phyloP scores from a whole-genome alignment of 2,797 vertebrate genomes.

The Melanotaenia maccullochi region DNA sequence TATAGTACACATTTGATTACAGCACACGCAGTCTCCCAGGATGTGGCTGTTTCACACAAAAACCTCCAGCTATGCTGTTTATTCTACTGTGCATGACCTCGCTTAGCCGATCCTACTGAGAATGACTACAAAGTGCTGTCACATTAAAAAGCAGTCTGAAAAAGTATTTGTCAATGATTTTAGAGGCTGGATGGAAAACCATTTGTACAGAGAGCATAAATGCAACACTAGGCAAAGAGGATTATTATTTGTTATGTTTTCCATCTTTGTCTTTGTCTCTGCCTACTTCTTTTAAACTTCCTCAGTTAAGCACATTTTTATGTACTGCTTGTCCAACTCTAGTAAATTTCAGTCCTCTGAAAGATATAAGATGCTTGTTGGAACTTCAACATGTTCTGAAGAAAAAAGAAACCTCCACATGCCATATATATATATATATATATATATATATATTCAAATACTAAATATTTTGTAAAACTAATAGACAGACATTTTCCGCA shows the following conservation, averaged over 20 bases:
- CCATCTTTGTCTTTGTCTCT: constrained; percentile 1
- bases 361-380: constrained; percentile 17
- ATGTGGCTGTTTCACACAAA: constrained; percentile 51
- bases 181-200: constrained; percentile 19
- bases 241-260: constrained; percentile 16
- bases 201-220: constrained; percentile 23
- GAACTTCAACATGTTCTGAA: constrained; percentile 23
- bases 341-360: constrained; percentile 1
- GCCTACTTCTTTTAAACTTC: constrained; percentile 10
- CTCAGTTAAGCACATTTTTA: constrained; percentile 12
- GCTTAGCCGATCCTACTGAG: constrained; percentile 53
- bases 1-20: constrained; percentile 51
- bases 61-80: constrained; percentile 42
- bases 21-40: constrained; percentile 47
- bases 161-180: constrained; percentile 44
- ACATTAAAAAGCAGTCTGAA: constrained; percentile 39
- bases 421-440: too few relatives aligned
- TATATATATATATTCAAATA: too few relatives aligned
- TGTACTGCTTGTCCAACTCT: constrained; percentile 2
- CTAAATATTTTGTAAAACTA: too few relatives aligned
- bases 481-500: too few relatives aligned
- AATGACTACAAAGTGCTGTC: constrained; percentile 66
- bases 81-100: constrained; percentile 43
- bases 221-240: constrained; percentile 3
- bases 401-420: constrained; percentile 21